A percentile compares a stretch with the other conserved stretches of the same genome.
Evolutionary conservation across 1,140 invertebrate genomes (phyloP).

Genomic region (Neuroterus valhalla): DNA sequence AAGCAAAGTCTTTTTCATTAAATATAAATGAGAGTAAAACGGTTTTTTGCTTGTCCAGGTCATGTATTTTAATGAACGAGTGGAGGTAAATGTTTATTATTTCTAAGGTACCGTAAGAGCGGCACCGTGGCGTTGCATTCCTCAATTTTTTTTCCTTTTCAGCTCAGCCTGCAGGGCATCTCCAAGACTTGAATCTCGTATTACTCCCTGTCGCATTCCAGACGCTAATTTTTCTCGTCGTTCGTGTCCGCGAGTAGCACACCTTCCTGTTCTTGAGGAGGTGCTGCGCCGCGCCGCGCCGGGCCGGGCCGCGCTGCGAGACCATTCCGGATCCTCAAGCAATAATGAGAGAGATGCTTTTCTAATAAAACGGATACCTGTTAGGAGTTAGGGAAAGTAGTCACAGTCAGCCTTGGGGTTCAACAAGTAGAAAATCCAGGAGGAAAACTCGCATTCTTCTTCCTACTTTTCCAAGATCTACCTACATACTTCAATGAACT

Average conservation of each 20-base stretch:
- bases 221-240: conserved; percentile 49
- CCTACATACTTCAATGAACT: too few relatives aligned
- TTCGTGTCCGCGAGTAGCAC: conserved; percentile 29
- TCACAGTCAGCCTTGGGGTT: too few relatives aligned
- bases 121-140: conserved; percentile 24
- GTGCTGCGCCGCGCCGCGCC: conserved; percentile 33
- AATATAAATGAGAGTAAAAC: not conserved
- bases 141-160: conserved; percentile 13
- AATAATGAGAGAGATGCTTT: too few relatives aligned
- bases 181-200: conserved; percentile 25
- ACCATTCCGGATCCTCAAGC: too few relatives aligned
- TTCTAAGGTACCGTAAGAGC: conserved; percentile 28
- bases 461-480: too few relatives aligned
- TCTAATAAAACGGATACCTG: too few relatives aligned
- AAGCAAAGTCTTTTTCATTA: not conserved
- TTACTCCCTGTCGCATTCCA: conserved; percentile 46
- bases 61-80: conserved; percentile 22
- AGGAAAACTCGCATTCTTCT: too few relatives aligned
- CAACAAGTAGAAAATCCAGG: too few relatives aligned
- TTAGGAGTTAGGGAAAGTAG: too few relatives aligned
- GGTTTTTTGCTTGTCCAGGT: conserved; percentile 15
- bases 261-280: conserved; percentile 46
- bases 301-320: conserved; percentile 26
- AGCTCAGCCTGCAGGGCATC: conserved; percentile 21
- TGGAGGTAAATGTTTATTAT: conserved; percentile 16